phyloP scores from a whole-genome alignment of 2,888 invertebrate species.

The Epirrhoe tristata region DNA sequence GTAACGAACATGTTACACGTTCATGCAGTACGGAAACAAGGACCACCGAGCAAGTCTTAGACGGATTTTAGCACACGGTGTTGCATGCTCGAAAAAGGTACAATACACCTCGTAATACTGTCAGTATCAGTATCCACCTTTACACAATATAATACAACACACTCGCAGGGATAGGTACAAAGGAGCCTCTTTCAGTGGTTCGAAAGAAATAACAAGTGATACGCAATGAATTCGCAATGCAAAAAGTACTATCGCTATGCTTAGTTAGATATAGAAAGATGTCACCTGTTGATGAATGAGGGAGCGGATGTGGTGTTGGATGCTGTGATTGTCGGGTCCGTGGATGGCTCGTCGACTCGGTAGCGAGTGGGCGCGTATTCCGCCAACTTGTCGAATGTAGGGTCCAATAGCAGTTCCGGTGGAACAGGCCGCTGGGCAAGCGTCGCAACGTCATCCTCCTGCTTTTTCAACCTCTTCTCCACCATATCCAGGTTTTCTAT shows the following conservation, averaged over 20 bases:
- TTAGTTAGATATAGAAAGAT: slow-evolving; percentile 60
- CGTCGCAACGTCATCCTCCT: slow-evolving; percentile 93
- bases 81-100: no score
- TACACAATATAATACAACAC: slow-evolving; percentile 29
- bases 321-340: slow-evolving; percentile 73
- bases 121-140: not conserved
- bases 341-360: slow-evolving; percentile 72
- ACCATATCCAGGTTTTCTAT: slow-evolving; percentile 95
- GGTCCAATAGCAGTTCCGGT: slow-evolving; percentile 89
- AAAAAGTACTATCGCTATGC: slow-evolving; percentile 53
- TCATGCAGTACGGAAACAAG: no score
- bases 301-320: slow-evolving; percentile 65
- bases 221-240: slow-evolving; percentile 34
- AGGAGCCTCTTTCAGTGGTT: no score
- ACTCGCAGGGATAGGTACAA: slow-evolving; percentile 49
- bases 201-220: slow-evolving; percentile 36
- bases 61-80: no score
- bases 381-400: slow-evolving; percentile 91
- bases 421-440: slow-evolving; percentile 90
- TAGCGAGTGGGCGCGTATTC: slow-evolving; percentile 92
- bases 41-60: no score
- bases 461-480: slow-evolving; percentile 92
- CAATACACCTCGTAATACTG: no score
- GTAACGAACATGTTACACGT: no score
- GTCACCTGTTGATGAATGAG: slow-evolving; percentile 74